Conservation (phyloP, 2,888 invertebrate genomes). For the Hypomecis punctinalis region DNA sequence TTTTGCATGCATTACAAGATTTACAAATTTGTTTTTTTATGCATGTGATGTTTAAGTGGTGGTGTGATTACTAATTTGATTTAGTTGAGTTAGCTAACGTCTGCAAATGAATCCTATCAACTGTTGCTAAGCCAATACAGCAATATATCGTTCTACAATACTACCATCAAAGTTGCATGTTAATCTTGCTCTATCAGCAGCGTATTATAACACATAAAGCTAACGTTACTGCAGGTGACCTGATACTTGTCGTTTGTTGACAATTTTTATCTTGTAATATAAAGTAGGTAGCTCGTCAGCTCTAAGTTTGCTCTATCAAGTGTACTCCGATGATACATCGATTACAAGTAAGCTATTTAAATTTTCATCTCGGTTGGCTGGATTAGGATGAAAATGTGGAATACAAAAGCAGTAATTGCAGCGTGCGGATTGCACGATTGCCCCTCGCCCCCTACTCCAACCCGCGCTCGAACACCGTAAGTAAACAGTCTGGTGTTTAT, state of each 20-base stretch:
- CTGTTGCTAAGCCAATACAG: neutral
- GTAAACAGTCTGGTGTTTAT: conserved; percentile 85
- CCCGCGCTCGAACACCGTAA: conserved; percentile 82
- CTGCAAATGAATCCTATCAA: neutral
- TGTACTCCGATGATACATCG: neutral
- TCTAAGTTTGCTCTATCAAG: neutral
- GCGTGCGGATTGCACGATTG: conserved; percentile 82
- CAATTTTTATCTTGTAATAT: conserved; percentile 4
- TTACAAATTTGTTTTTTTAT: too few species aligned
- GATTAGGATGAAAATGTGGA: conserved; percentile 74
- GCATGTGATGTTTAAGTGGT: too few species aligned
- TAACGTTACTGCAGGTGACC: conserved; percentile 4
- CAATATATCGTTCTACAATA: neutral
- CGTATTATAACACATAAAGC: neutral
- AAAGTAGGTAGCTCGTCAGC: neutral
- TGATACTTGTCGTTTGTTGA: conserved; percentile 12
- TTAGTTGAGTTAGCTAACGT: neutral
- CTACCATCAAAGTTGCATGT: neutral
- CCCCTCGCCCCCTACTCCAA: conserved; percentile 72
- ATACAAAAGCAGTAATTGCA: conserved; percentile 80
- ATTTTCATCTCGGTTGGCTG: conserved; percentile 45
- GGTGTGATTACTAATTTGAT: neutral
- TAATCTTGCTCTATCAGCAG: conserved; percentile 3
- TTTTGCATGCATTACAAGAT: too few species aligned
- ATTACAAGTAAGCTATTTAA: conserved; percentile 34